Conservation (phyloP, 1,140 invertebrate genomes). For the Oedothorax gibbosus region DNA sequence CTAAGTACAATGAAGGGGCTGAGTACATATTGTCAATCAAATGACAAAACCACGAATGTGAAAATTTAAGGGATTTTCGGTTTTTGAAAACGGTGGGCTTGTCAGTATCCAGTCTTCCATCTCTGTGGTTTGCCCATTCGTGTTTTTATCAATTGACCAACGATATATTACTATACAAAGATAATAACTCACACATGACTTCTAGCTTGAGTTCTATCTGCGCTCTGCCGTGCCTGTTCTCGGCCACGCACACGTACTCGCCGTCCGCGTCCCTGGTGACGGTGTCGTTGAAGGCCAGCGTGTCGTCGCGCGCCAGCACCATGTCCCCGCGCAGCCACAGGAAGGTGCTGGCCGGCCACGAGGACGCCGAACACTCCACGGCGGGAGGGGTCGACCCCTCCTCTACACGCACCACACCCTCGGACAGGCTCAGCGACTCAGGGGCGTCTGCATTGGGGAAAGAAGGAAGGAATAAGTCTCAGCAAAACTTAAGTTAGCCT, state of each 20-base stretch:
- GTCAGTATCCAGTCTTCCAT: too few species aligned
- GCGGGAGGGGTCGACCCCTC: slow-evolving; percentile 81
- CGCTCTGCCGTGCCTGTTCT: slow-evolving; percentile 79
- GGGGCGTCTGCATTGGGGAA: slow-evolving; percentile 79
- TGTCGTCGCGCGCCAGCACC: slow-evolving; percentile 55
- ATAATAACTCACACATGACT: slow-evolving; percentile 87
- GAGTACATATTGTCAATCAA: too few species aligned
- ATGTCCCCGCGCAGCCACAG: slow-evolving; percentile 71
- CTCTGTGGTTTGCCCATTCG: too few species aligned
- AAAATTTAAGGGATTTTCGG: too few species aligned
- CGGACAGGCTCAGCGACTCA: slow-evolving; percentile 82
- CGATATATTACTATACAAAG: too few species aligned
- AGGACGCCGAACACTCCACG: slow-evolving; percentile 81
- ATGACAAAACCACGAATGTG: too few species aligned
- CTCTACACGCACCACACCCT: slow-evolving; percentile 78
- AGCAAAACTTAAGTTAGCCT: too few species aligned
- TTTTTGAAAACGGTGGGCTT: too few species aligned
- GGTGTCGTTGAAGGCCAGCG: slow-evolving; percentile 70
- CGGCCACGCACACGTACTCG: slow-evolving; percentile 80
- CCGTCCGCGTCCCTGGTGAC: slow-evolving; percentile 76
- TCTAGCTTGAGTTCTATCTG: slow-evolving; percentile 78
- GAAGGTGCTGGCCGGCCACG: slow-evolving; percentile 78
- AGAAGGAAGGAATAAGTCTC: neutral
- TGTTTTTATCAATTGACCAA: too few species aligned
- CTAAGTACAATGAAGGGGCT: too few species aligned